A percentile compares a stretch with the other conserved stretches of the same genome.
Conservation (phyloP, 2,797 vertebrate species). For the Chiroxiphia lanceolata region DNA sequence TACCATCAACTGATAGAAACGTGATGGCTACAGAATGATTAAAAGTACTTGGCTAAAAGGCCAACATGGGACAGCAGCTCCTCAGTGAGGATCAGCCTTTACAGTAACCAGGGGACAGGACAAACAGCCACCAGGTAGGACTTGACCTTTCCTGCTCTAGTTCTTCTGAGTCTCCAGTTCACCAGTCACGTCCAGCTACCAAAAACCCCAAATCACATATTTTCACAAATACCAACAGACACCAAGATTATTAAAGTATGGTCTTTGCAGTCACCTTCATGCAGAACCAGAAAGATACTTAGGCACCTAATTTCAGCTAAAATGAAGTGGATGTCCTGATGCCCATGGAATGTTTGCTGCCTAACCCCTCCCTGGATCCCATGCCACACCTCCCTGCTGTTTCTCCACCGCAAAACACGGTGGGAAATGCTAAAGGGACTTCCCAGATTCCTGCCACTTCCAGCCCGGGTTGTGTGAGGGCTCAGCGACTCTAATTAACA, state of each 20-base stretch:
- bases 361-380: neutral
- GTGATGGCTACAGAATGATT: neutral
- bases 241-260: neutral
- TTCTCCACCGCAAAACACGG: neutral
- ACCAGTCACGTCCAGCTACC: neutral
- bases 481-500: neutral
- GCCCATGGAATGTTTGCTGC: neutral
- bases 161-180: neutral
- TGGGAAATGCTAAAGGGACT: neutral
- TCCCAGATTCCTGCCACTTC: neutral
- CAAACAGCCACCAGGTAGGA: neutral
- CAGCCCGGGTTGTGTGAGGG: neutral
- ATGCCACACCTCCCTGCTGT: neutral
- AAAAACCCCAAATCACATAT: neutral
- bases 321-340: neutral
- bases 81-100: neutral
- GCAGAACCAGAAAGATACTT: neutral
- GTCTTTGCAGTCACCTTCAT: neutral
- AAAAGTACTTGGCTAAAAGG: neutral
- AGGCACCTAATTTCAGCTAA: neutral
- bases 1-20: neutral
- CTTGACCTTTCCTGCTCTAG: neutral
- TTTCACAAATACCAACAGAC: neutral
- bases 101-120: rapidly evolving
- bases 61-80: neutral